These are phyloP conservation scores for Solenopsis fugax DNA, from an alignment of 1,140 invertebrate genomes.

Conservation along the genomic window DNA sequence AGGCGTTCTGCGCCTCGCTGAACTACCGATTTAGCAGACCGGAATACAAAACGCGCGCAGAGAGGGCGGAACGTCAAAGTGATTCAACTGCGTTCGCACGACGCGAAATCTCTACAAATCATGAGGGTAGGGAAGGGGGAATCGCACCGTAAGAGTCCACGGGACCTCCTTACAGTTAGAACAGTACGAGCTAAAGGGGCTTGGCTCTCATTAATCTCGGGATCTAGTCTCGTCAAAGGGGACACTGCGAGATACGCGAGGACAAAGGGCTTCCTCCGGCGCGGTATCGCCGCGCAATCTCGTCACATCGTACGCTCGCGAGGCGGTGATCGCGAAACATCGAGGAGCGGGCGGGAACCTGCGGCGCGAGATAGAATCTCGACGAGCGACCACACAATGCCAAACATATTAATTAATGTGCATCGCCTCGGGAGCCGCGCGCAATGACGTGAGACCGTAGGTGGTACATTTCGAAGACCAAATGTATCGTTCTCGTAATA, in stretches of 20 bases:
- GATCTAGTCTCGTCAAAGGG: slow-evolving; percentile 50
- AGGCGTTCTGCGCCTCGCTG: background rate
- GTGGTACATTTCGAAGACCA: slow-evolving; percentile 29
- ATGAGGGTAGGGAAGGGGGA: background rate
- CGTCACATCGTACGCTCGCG: slow-evolving; percentile 70
- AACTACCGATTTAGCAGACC: slow-evolving; percentile 37
- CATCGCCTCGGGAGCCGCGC: slow-evolving; percentile 49
- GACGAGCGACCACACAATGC: slow-evolving; percentile 71
- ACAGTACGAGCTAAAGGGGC: slow-evolving; percentile 26
- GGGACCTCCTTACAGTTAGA: slow-evolving; percentile 21
- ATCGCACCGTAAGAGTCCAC: slow-evolving; percentile 26
- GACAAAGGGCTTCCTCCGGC: slow-evolving; percentile 61
- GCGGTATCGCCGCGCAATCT: slow-evolving; percentile 72
- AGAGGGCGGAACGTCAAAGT: slow-evolving; percentile 32
- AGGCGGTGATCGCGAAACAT: slow-evolving; percentile 66
- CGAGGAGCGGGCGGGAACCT: slow-evolving; percentile 65
- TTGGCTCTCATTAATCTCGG: slow-evolving; percentile 56
- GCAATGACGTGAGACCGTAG: slow-evolving; percentile 41
- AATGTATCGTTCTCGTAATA: background rate
- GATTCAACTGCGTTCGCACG: slow-evolving; percentile 39
- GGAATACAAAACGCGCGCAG: slow-evolving; percentile 36
- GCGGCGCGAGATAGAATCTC: slow-evolving; percentile 74
- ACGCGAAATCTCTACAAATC: slow-evolving; percentile 33
- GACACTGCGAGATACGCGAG: slow-evolving; percentile 29
- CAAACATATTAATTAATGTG: slow-evolving; percentile 80